Evolutionary conservation across 2,113 vertebrate genomes (phyloP).

Genomic region (Sardina pilchardus): DNA sequence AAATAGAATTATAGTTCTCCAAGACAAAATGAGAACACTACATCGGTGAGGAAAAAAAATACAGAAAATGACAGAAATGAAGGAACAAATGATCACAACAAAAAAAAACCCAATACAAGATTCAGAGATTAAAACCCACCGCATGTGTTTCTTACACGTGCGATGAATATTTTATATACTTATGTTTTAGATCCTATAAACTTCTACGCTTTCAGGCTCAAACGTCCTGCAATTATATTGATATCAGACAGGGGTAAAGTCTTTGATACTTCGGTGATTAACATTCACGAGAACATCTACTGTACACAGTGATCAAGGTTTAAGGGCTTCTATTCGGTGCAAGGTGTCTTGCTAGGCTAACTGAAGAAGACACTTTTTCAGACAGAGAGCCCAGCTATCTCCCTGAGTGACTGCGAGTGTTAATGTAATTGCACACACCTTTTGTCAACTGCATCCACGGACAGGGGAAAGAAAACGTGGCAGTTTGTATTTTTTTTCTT

Average conservation of each 20-base stretch:
- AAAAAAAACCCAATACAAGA: slow-evolving; percentile 68
- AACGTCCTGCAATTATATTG: slow-evolving; percentile 57
- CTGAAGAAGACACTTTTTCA: slow-evolving; percentile 60
- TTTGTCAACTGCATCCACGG: slow-evolving; percentile 33
- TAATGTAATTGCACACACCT: slow-evolving; percentile 50
- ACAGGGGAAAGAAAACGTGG: slow-evolving; percentile 3
- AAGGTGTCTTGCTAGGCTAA: slow-evolving; percentile 66
- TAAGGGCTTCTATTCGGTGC: slow-evolving; percentile 71
- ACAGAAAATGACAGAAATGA: slow-evolving; percentile 60
- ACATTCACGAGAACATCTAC: slow-evolving; percentile 72
- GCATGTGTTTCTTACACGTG: slow-evolving; percentile 49
- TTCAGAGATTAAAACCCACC: slow-evolving; percentile 67
- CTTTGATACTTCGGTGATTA: slow-evolving; percentile 71
- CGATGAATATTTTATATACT: slow-evolving; percentile 42
- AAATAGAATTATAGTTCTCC: slow-evolving; percentile 87
- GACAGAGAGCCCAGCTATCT: slow-evolving; percentile 76
- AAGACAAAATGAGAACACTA: slow-evolving; percentile 74
- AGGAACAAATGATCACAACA: slow-evolving; percentile 65
- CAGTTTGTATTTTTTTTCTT: slow-evolving; percentile 32
- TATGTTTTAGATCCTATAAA: slow-evolving; percentile 61
- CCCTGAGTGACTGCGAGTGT: slow-evolving; percentile 69
- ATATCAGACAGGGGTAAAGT: slow-evolving; percentile 64
- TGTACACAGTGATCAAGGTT: slow-evolving; percentile 78
- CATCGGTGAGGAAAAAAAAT: slow-evolving; percentile 58
- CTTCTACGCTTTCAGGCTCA: slow-evolving; percentile 61